phyloP scores from a whole-genome alignment of 2,113 vertebrate species.

The Micronisus gabar region DNA sequence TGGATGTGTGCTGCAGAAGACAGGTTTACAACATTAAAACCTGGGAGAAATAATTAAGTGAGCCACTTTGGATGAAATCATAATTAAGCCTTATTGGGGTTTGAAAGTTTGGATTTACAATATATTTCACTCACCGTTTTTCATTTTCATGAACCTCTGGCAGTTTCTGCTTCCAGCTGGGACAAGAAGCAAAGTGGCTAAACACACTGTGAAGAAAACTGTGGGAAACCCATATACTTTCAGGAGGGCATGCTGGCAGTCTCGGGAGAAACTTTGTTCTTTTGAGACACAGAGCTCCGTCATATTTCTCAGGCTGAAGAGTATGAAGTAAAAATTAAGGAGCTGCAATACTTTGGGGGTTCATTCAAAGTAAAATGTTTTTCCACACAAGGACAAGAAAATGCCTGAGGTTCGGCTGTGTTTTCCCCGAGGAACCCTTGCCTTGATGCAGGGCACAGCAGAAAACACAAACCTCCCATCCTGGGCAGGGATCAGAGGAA shows the following conservation, averaged over 20 bases:
- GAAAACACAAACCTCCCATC: background rate
- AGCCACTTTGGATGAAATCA: constrained; percentile 36
- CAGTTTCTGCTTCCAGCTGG: constrained; percentile 24
- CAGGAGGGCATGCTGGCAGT: background rate
- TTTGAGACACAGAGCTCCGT: background rate
- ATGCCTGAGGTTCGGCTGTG: accelerated
- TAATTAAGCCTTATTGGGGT: constrained; percentile 36
- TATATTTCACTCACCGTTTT: background rate
- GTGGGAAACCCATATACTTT: background rate
- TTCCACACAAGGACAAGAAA: background rate
- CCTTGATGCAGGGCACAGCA: background rate
- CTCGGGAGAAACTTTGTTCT: background rate
- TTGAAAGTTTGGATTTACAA: constrained; percentile 44
- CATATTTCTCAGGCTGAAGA: background rate
- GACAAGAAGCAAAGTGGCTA: background rate
- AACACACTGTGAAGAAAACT: background rate
- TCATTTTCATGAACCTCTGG: constrained; percentile 15
- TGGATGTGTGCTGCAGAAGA: constrained; percentile 8
- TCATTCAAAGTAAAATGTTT: background rate
- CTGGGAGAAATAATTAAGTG: constrained; percentile 17
- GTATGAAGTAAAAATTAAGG: background rate
- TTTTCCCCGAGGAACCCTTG: background rate
- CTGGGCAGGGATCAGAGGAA: background rate
- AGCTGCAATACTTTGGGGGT: background rate
- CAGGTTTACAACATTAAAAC: constrained; percentile 35